These are phyloP conservation scores for Ectropis grisescens DNA, from an alignment of 1,140 invertebrate genomes.

Conservation along the genomic window DNA sequence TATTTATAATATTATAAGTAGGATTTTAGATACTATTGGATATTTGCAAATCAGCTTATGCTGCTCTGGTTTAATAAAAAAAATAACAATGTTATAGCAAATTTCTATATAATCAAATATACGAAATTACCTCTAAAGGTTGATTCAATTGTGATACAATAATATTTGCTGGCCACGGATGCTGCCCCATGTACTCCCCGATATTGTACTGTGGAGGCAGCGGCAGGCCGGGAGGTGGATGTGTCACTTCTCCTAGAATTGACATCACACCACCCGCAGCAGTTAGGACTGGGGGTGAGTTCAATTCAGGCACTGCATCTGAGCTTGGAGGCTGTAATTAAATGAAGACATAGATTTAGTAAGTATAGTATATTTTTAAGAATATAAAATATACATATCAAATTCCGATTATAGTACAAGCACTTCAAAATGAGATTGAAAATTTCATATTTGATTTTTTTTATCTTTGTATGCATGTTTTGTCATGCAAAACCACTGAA, in stretches of 20 bases:
- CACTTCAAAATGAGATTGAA: no score
- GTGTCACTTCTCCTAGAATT: conserved; percentile 45
- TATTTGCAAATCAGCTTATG: no score
- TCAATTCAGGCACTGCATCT: conserved; percentile 46
- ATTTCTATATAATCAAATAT: no score
- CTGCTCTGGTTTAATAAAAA: no score
- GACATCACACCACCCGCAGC: conserved; percentile 36
- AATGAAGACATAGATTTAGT: no score
- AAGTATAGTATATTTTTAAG: neutral
- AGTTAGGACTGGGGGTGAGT: conserved; percentile 44
- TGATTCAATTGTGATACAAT: conserved; percentile 53
- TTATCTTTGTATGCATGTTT: no score
- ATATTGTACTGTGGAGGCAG: conserved; percentile 54
- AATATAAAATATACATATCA: neutral
- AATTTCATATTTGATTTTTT: no score
- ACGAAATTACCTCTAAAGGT: conserved; percentile 56
- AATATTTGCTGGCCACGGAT: conserved; percentile 55
- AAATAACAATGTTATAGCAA: no score
- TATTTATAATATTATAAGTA: no score
- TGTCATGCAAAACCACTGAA: no score
- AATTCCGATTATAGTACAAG: no score
- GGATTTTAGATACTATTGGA: no score
- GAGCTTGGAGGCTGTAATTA: conserved; percentile 44
- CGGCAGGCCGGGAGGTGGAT: conserved; percentile 47
- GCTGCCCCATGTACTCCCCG: conserved; percentile 50